phyloP scores from a whole-genome alignment of 2,797 vertebrate genomes.

The Bradypodion pumilum region DNA sequence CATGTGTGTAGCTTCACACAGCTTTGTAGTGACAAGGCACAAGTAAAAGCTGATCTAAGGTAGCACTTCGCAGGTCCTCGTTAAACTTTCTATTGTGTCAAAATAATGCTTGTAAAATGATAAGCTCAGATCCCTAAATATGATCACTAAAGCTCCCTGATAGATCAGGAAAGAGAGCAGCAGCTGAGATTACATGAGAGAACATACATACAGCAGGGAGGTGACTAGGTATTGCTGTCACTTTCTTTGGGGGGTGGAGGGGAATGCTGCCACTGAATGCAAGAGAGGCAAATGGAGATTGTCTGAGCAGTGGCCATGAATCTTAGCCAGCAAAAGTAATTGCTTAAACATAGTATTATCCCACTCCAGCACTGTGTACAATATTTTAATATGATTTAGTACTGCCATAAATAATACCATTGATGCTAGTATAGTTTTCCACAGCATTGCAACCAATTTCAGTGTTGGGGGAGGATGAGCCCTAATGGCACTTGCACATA shows the following conservation, averaged over 20 bases:
- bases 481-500: not conserved
- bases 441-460: not conserved
- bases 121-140: conserved; percentile 15
- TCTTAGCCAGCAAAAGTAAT: conserved; percentile 17
- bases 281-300: not conserved
- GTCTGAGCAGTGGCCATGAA: not conserved
- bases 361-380: conserved; percentile 21
- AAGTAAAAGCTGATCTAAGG: not conserved
- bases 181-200: not conserved
- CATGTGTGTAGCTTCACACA: not conserved
- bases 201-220: not conserved
- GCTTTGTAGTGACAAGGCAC: not conserved
- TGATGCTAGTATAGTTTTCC: not conserved
- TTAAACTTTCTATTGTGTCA: not conserved
- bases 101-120: not conserved
- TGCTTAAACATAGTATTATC: conserved; percentile 32
- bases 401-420: conserved; percentile 33
- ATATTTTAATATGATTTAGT: conserved; percentile 28
- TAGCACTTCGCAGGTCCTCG: not conserved
- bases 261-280: not conserved
- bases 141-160: accelerated
- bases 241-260: too few relatives aligned
- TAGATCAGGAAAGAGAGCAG: not conserved
- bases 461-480: accelerated
- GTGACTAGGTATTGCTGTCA: not conserved